These are phyloP conservation scores for Augochlorella aurata DNA, from an alignment of 2,888 invertebrate genomes.

Conservation along the genomic window DNA sequence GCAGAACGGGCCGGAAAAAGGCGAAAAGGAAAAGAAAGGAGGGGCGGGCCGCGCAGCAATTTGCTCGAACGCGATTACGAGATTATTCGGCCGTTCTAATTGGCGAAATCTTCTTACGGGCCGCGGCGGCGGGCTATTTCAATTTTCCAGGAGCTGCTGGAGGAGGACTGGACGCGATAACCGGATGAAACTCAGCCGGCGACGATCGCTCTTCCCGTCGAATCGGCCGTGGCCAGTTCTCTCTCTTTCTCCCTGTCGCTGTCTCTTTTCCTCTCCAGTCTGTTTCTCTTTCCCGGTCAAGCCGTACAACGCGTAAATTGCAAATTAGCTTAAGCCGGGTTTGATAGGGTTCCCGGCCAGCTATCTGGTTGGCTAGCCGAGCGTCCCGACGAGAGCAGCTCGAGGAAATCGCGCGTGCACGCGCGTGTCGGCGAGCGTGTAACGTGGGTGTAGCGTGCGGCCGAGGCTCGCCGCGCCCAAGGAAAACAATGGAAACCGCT, in stretches of 20 bases:
- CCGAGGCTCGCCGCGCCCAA: slow-evolving; percentile 14
- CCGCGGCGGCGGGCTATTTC: slow-evolving; percentile 43
- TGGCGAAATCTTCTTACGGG: slow-evolving; percentile 61
- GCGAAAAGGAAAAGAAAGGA: background rate
- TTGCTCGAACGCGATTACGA: slow-evolving; percentile 18
- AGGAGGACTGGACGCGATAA: slow-evolving; percentile 41
- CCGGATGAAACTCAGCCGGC: slow-evolving; percentile 48
- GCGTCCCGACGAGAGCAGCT: background rate
- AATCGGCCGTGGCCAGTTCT: slow-evolving; percentile 14
- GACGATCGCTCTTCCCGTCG: slow-evolving; percentile 43
- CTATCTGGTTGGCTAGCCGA: background rate
- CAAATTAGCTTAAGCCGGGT: slow-evolving; percentile 67
- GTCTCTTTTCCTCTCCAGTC: background rate
- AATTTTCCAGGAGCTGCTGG: slow-evolving; percentile 51
- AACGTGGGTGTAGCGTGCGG: background rate
- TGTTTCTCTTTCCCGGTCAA: background rate
- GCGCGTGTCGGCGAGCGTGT: slow-evolving; percentile 5
- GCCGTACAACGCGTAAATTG: slow-evolving; percentile 56
- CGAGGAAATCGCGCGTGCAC: background rate
- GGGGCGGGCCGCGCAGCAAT: background rate
- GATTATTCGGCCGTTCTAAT: slow-evolving; percentile 52
- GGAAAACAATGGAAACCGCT: slow-evolving; percentile 61
- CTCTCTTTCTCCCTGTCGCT: background rate
- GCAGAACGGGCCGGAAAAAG: too few relatives aligned
- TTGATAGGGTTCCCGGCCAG: slow-evolving; percentile 57